Evolutionary conservation across 2,113 vertebrate species (phyloP), one percentile per base, ranked within the genome.

Genomic region (Cyprinodon tularosa): DNA sequence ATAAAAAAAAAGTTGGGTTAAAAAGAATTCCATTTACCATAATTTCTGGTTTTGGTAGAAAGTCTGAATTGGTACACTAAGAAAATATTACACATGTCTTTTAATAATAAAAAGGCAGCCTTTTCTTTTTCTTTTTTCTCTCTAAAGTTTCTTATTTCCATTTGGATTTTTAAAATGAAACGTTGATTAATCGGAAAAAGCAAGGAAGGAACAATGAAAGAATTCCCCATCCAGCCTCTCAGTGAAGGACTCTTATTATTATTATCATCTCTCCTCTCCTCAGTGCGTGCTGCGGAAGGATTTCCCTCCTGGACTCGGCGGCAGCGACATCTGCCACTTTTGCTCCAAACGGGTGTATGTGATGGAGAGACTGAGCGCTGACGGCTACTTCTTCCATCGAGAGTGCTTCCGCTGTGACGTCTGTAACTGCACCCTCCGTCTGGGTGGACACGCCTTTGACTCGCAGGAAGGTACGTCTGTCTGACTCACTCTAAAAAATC

Each of bases 341-440:
- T 99, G 98, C 87, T 91, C 96, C 81, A 98, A 95, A 78, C 94
- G 97, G 0, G 97, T 99, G 1, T 98, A 98, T 0, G 95, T 99
- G 75, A 97, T 98, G 96, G 98, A 99, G 94, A 82, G 96, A 1
- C 94, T 98, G 63, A 97, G 96, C 0, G 96, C 96, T 0, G 98
- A 99, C 70, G 97, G 97, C 17, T 95, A 92, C 90, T 98, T 98
- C 92, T 98, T 99, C 90, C 98, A 99, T 69, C 92, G 97, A 0
- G 96, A 98, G 84, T 99, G 98, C 71, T 98, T 99, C 94, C 96
- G 96, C 89, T 99, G 98, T 78, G 89, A 95, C 3, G 38, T 95
- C 80, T 99, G 98, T 3, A 89, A 92, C 40, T 93, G 95, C 71
- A 96, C 95, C 0, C 92, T 99, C 64, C 96, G 96, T 3, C 89